phyloP scores from a whole-genome alignment of 2,113 vertebrate genomes.

The Terrapene triunguis region DNA sequence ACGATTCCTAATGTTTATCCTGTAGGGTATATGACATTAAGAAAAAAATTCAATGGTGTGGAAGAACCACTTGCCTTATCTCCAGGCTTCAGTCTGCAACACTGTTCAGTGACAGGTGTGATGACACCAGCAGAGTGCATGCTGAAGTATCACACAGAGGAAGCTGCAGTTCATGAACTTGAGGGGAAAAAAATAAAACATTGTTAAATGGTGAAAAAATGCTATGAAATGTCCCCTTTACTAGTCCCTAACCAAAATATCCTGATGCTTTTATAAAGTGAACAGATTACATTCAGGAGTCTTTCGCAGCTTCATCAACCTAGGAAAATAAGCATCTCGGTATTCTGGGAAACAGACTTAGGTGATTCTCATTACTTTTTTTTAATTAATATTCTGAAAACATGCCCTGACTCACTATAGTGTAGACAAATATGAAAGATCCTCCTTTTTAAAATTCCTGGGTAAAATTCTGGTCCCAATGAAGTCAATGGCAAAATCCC shows the following conservation, averaged over 20 bases:
- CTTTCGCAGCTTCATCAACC: neutral
- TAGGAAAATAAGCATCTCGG: constrained; percentile 8
- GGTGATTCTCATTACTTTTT: neutral
- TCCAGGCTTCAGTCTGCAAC: constrained; percentile 75
- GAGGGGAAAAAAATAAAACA: constrained; percentile 66
- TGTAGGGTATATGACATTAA: constrained; percentile 40
- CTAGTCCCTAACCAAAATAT: neutral
- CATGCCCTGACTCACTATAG: neutral
- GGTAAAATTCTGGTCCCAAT: neutral
- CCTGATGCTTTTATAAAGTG: neutral
- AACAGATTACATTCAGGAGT: neutral
- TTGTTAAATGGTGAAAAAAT: constrained; percentile 55
- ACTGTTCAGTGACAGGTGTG: constrained; percentile 73
- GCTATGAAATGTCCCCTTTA: neutral
- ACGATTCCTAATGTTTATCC: constrained; percentile 29
- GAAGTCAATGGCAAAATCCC: neutral
- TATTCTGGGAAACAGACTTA: neutral
- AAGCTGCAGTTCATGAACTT: constrained; percentile 69
- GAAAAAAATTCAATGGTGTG: constrained; percentile 61
- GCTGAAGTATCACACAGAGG: constrained; percentile 75
- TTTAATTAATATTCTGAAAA: neutral
- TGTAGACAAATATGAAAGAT: neutral
- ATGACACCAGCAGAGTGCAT: constrained; percentile 72
- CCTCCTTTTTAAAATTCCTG: neutral
- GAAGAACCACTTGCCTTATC: constrained; percentile 75